Evolutionary conservation across 2,797 vertebrate genomes (phyloP).

Genomic region (Tiaroga cobitis): DNA sequence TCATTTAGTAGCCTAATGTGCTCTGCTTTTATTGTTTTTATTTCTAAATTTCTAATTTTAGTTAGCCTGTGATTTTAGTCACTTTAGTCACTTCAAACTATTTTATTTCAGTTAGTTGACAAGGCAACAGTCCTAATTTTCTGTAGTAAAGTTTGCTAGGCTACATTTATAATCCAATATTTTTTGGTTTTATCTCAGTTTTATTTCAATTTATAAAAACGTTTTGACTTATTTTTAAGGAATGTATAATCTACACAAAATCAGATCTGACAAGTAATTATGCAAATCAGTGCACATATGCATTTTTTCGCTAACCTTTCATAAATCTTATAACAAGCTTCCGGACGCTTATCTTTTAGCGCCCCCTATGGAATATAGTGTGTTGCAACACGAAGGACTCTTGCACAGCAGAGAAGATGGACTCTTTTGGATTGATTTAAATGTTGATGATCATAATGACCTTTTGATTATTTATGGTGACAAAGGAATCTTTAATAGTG

Average conservation of each 20-base stretch:
- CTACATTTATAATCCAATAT: too few species aligned
- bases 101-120: background rate
- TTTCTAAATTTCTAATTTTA: background rate
- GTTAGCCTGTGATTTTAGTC: background rate
- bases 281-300: background rate
- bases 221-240: background rate
- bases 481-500: too few species aligned
- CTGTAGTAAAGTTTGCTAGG: background rate
- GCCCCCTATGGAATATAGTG: slow-evolving; percentile 3
- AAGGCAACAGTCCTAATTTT: background rate
- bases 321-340: background rate
- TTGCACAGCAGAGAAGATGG: background rate
- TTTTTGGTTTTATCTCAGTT: background rate
- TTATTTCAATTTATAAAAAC: background rate
- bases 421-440: background rate
- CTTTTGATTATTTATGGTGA: background rate
- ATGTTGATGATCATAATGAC: background rate
- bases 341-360: slow-evolving; percentile 17
- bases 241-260: background rate
- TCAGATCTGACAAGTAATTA: slow-evolving; percentile 9
- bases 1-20: background rate
- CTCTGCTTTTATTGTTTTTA: background rate
- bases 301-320: background rate
- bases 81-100: background rate
- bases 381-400: background rate